These are phyloP conservation scores for Conopomorpha cramerella DNA, from an alignment of 1,140 invertebrate species.

Conservation along the genomic window DNA sequence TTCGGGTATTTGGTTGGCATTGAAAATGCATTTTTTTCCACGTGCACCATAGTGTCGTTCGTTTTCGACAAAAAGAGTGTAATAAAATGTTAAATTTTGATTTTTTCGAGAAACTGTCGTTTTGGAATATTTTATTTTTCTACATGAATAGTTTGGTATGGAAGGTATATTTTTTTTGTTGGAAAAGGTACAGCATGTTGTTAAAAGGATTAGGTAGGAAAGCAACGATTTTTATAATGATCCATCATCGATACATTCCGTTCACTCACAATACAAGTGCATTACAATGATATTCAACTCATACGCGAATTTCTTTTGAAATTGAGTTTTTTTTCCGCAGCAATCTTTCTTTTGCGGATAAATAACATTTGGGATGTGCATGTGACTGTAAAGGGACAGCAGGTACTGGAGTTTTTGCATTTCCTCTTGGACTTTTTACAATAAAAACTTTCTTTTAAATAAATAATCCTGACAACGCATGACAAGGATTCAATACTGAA, in stretches of 20 bases:
- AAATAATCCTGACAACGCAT: constrained; percentile 51
- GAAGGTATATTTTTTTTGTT: background rate
- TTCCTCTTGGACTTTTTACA: constrained; percentile 56
- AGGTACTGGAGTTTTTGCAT: constrained; percentile 51
- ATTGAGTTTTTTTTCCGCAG: constrained; percentile 30
- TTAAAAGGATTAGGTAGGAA: background rate
- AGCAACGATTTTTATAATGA: background rate
- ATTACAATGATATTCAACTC: background rate
- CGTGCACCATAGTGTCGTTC: constrained; percentile 8
- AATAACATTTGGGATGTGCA: constrained; percentile 37
- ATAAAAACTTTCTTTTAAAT: constrained; percentile 61
- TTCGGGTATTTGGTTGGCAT: constrained; percentile 14
- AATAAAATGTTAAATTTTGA: constrained; percentile 32
- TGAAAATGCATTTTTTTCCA: constrained; percentile 24
- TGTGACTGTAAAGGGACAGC: constrained; percentile 41
- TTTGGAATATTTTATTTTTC: too few relatives aligned
- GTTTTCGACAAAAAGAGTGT: constrained; percentile 25
- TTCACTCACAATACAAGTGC: background rate
- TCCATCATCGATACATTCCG: background rate
- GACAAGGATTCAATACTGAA: constrained; percentile 52
- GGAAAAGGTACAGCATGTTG: background rate
- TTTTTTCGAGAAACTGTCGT: background rate
- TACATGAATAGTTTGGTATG: too few relatives aligned
- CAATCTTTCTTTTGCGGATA: constrained; percentile 24
- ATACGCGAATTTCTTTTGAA: background rate